phyloP scores from a whole-genome alignment of 2,113 vertebrate species.

The Oreochromis spilurus region DNA sequence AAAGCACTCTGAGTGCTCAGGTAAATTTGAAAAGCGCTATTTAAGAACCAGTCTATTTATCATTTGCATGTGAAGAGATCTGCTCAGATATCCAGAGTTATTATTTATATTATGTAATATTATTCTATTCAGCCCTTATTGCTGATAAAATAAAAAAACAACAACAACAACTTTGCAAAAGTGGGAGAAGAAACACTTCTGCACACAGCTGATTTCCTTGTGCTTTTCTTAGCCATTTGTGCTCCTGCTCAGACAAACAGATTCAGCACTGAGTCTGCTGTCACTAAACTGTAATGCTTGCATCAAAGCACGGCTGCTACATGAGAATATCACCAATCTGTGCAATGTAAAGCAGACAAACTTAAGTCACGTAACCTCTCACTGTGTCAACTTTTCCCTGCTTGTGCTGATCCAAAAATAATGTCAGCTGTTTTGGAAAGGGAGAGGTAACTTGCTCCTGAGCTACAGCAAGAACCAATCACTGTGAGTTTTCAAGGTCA shows the following conservation, averaged over 20 bases:
- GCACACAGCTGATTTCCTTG: background rate
- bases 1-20: background rate
- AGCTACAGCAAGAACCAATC: background rate
- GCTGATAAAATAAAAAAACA: background rate
- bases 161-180: background rate
- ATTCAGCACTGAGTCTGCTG: background rate
- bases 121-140: background rate
- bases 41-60: background rate
- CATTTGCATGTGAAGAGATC: background rate
- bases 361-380: background rate
- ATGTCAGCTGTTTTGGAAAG: background rate
- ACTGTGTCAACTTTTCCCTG: conserved; percentile 7
- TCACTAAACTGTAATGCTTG: background rate
- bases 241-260: background rate
- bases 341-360: background rate
- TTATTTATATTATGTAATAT: background rate
- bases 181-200: background rate
- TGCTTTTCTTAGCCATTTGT: background rate
- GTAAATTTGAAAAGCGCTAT: background rate
- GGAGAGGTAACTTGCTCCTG: background rate
- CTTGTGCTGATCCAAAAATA: conserved; percentile 32
- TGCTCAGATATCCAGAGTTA: background rate
- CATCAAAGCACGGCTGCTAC: background rate
- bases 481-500: background rate
- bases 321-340: background rate